Percentiles rank a stretch among this genome's conserved stretches.
These are phyloP conservation scores for Cephalopholis sonnerati DNA, from an alignment of 2,113 vertebrate genomes.

Conservation along the genomic window DNA sequence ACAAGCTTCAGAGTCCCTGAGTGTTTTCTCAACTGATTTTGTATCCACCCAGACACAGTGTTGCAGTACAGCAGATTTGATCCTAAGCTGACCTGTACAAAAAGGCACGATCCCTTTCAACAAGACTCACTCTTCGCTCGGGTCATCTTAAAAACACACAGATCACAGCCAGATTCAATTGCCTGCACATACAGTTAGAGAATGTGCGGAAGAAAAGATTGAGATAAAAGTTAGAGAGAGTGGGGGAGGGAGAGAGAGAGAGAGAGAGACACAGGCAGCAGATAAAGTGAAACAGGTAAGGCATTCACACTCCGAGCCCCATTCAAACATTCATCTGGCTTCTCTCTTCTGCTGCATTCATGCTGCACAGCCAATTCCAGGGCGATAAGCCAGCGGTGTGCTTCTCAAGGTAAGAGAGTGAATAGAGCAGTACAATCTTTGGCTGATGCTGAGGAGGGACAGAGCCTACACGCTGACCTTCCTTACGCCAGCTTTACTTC, in stretches of 20 bases:
- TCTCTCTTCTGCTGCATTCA: conserved; percentile 71
- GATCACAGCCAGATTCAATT: conserved; percentile 59
- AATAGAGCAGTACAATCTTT: conserved; percentile 74
- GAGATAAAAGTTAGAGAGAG: conserved; percentile 39
- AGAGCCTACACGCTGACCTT: conserved; percentile 76
- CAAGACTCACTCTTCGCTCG: conserved; percentile 18
- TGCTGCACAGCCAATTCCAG: conserved; percentile 73
- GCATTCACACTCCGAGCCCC: conserved; percentile 62
- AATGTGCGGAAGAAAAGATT: conserved; percentile 33
- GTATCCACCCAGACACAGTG: conserved; percentile 3
- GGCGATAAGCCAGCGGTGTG: conserved; percentile 69
- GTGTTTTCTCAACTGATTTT: neutral
- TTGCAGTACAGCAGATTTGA: neutral
- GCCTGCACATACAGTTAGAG: conserved; percentile 12
- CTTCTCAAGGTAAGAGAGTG: conserved; percentile 76
- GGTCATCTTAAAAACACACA: conserved; percentile 43
- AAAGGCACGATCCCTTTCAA: conserved; percentile 46
- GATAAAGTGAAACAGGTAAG: conserved; percentile 53
- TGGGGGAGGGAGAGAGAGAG: conserved; percentile 31
- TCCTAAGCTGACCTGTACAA: conserved; percentile 19
- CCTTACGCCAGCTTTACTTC: conserved; percentile 68
- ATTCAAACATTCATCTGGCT: conserved; percentile 72
- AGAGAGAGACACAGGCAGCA: conserved; percentile 41
- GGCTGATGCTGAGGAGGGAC: conserved; percentile 57
- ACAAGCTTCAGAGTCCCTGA: neutral